phyloP scores from a whole-genome alignment of 23 tunicate species.

The Pegea sp. region DNA sequence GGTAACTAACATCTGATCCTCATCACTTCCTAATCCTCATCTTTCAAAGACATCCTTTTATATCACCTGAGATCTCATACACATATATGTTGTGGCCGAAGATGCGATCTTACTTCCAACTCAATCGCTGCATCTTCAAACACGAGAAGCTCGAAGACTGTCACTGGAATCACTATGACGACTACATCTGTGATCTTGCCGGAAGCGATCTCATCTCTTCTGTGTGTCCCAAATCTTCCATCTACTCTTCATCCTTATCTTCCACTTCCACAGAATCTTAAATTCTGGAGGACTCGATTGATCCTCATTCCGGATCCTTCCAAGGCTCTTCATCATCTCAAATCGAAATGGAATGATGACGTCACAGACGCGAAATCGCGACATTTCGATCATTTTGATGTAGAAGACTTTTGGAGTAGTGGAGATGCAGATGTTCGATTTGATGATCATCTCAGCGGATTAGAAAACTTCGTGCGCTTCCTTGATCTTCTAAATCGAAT shows the following conservation, averaged over 20 bases:
- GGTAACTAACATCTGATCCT: no score
- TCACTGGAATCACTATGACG: slow-evolving; percentile 57
- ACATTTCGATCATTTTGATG: background rate
- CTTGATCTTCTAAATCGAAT: slow-evolving; percentile 24
- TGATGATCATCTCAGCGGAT: no score
- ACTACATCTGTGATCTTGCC: slow-evolving; percentile 19
- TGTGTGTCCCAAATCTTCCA: no score
- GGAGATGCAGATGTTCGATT: no score
- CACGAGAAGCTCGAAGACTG: slow-evolving; percentile 50
- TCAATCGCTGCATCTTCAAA: slow-evolving; percentile 14
- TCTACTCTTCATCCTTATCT: no score
- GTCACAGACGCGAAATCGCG: background rate
- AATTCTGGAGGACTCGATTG: slow-evolving; percentile 48
- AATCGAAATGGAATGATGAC: slow-evolving; percentile 10
- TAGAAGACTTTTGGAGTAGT: background rate
- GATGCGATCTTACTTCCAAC: slow-evolving; percentile 17
- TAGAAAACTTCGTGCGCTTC: slow-evolving; percentile 28
- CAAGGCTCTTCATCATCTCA: slow-evolving; percentile 15
- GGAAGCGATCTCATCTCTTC: no score
- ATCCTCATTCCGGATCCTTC: slow-evolving; percentile 24
- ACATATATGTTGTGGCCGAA: slow-evolving; percentile 75
- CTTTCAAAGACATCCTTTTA: slow-evolving; percentile 29
- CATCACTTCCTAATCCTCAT: no score
- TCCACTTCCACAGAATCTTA: slow-evolving; percentile 16
- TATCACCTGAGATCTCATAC: slow-evolving; percentile 20